Percentiles rank a stretch among this genome's conserved stretches.
Evolutionary conservation across 92 coral and sea anemone genomes (phyloP).

Genomic region (Porites divaricata): DNA sequence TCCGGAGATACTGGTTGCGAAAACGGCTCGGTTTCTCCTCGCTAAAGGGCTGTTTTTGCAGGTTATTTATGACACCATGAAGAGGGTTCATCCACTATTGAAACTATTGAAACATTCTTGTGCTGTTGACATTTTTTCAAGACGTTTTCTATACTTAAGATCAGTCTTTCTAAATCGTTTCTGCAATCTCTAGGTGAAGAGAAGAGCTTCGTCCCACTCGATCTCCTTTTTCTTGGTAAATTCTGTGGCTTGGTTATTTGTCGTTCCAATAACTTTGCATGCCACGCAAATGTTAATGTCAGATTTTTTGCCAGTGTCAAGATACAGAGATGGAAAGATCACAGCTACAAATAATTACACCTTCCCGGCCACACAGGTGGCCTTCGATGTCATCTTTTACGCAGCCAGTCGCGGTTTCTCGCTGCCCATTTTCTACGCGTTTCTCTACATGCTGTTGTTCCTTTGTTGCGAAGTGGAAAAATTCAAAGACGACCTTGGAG

Average conservation of each 20-base stretch:
- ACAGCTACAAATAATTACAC: neutral
- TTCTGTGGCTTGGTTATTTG: constrained; percentile 4
- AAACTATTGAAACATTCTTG: no score
- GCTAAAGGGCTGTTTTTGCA: no score
- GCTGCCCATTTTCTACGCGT: constrained; percentile 33
- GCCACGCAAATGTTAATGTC: constrained; percentile 32
- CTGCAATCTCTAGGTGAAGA: neutral
- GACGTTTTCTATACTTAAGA: no score
- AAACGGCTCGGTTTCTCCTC: no score
- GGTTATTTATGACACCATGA: no score
- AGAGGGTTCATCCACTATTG: neutral
- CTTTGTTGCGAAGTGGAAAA: constrained; percentile 35
- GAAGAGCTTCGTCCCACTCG: neutral
- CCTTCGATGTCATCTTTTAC: constrained; percentile 3
- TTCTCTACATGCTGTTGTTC: constrained; percentile 28
- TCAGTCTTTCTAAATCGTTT: neutral
- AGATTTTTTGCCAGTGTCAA: constrained; percentile 10
- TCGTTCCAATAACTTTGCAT: constrained; percentile 24
- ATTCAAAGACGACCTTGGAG: constrained; percentile 24
- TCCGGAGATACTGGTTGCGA: no score
- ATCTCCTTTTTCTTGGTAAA: constrained; percentile 3
- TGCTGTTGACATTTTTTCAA: no score
- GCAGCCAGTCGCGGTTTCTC: constrained; percentile 9
- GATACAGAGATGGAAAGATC: constrained; percentile 8
- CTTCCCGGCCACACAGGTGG: constrained; percentile 22